Conservation (phyloP, 1,140 invertebrate genomes). For the Hestina assimilis region DNA sequence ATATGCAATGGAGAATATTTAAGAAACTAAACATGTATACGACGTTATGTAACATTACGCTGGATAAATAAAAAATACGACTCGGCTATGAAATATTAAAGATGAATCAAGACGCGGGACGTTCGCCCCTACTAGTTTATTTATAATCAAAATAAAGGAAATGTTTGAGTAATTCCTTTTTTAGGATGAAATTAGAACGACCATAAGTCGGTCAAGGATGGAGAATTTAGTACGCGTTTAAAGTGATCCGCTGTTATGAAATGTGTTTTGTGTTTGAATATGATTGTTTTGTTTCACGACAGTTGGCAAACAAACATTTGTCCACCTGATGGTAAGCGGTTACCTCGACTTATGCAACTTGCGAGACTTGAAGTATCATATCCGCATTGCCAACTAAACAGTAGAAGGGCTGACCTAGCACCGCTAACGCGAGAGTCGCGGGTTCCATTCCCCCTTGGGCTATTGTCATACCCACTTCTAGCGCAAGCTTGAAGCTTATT, state of each 20-base stretch:
- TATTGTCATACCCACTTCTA: too few relatives aligned
- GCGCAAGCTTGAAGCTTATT: too few relatives aligned
- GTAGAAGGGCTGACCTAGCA: too few relatives aligned
- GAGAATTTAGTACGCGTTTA: not conserved
- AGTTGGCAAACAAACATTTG: too few relatives aligned
- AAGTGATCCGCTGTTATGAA: not conserved
- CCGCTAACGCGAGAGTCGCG: too few relatives aligned
- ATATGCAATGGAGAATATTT: not conserved
- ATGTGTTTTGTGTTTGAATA: too few relatives aligned
- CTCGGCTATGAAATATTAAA: conserved; percentile 7
- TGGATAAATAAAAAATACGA: conserved; percentile 6
- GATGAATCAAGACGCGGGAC: conserved; percentile 1
- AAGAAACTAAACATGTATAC: not conserved
- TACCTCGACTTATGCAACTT: too few relatives aligned
- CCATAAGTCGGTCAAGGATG: conserved; percentile 10
- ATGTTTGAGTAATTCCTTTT: not conserved
- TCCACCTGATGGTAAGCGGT: too few relatives aligned
- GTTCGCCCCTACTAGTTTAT: conserved; percentile 4
- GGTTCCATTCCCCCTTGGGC: too few relatives aligned
- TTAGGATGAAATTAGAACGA: not conserved
- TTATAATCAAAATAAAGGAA: conserved; percentile 11
- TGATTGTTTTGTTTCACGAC: too few relatives aligned
- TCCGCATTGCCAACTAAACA: too few relatives aligned
- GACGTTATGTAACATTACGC: not conserved
- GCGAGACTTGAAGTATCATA: too few relatives aligned